Evolutionary conservation across 1,140 invertebrate genomes (phyloP), one percentile per base, ranked within the genome.

Genomic region (Ips typographus): DNA sequence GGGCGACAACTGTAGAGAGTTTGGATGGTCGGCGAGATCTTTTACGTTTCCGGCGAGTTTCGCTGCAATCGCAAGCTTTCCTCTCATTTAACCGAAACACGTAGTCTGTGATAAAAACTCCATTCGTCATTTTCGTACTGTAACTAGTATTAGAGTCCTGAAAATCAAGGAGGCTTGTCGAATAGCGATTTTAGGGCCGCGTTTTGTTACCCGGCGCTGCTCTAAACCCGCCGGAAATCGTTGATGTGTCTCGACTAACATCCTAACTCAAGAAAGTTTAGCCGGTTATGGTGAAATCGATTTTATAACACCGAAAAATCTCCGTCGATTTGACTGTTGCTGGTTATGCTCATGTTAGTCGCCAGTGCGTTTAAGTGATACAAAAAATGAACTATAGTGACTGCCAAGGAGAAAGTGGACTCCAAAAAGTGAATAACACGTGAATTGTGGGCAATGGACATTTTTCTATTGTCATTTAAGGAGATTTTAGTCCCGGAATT

Each of bases 21-120:
- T 22, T 62, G 43, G 22, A 62, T 51, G 4, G n/a, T 40, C 36
- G 44, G 44, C 22, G 7, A 6, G 44, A 22, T 49, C 6, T 22
- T 49, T 6, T 8, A 49, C 44, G 44, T 22, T 22, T 22, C 3
- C 3, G 44, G 44, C 22, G 7, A 22, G 44, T 49, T 8, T 8
- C 44, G 7, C 22, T 8, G 7, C 40, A 57, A 7, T 44, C 40
- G 3, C 44, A 49, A 49, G 44, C 51, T 47, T 49, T 65, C 51
- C 38, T 49, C 7, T 5, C 5, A 40, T 68, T 68, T 38, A 62
- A 43, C 40, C 55, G 40, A 51, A 61, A 22, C 22, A 22, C 40
- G 66, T 68, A 68, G 66, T 68, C 66, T 68, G 66, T 68, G 66
- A 68, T 68, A 68, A 68, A 68, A n/a, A 52, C 40, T 60, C 62